These are phyloP conservation scores for Crotalus tigris DNA, from an alignment of 2,113 vertebrate genomes.

Conservation along the genomic window DNA sequence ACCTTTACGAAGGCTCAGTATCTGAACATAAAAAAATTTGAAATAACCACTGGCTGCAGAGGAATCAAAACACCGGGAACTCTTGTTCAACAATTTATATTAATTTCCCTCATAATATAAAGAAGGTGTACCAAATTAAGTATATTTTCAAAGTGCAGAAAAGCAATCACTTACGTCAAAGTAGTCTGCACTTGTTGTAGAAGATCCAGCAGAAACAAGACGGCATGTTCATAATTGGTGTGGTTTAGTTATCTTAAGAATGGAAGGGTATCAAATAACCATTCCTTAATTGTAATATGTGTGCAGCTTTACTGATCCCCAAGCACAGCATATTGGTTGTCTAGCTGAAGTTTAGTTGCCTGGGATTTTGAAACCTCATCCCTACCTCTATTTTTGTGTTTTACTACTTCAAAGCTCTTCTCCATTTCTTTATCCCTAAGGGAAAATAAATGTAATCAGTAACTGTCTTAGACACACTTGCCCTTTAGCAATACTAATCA, in stretches of 20 bases:
- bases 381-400: slow-evolving; percentile 91
- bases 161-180: slow-evolving; percentile 62
- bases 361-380: slow-evolving; percentile 84
- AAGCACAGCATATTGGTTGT: slow-evolving; percentile 97
- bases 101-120: slow-evolving; percentile 72
- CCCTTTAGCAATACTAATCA: slow-evolving; percentile 24
- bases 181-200: slow-evolving; percentile 75
- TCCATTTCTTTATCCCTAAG: slow-evolving; percentile 96
- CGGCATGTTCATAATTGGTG: slow-evolving; percentile 70
- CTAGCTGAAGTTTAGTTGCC: slow-evolving; percentile 91
- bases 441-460: slow-evolving; percentile 81
- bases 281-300: slow-evolving; percentile 71
- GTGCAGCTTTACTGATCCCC: slow-evolving; percentile 86
- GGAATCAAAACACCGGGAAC: slow-evolving; percentile 68
- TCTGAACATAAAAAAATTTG: slow-evolving; percentile 79
- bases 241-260: slow-evolving; percentile 76
- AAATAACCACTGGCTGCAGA: slow-evolving; percentile 78
- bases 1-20: slow-evolving; percentile 82
- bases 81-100: slow-evolving; percentile 66
- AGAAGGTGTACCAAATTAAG: slow-evolving; percentile 67
- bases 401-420: slow-evolving; percentile 99
- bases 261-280: slow-evolving; percentile 74
- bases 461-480: slow-evolving; percentile 61
- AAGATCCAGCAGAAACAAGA: slow-evolving; percentile 70
- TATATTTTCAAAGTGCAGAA: slow-evolving; percentile 66